A percentile compares a stretch with the other conserved stretches of the same genome.
Conservation (phyloP, 2,888 invertebrate species). For the Drosophila affinis region DNA sequence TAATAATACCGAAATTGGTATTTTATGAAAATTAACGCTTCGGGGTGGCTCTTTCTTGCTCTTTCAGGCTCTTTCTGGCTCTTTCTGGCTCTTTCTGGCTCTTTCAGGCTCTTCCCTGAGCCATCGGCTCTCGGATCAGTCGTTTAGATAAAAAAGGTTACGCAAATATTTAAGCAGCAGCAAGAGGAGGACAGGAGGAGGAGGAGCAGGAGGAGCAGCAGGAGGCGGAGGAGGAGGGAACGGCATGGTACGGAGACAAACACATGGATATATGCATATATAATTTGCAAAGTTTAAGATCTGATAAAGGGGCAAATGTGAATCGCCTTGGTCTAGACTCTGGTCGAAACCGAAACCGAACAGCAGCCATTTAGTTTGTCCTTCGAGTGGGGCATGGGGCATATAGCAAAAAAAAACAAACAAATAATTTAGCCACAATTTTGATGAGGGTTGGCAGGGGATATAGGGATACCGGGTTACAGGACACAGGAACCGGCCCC, state of each 20-base stretch:
- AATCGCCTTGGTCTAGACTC: conserved; percentile 62
- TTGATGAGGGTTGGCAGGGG: conserved; percentile 60
- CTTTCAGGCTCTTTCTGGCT: neutral
- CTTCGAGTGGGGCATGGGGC: conserved; percentile 8
- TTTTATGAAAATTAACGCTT: conserved; percentile 78
- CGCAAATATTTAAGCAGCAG: conserved; percentile 59
- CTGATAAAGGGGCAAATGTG: conserved; percentile 55
- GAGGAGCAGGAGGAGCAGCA: conserved; percentile 1
- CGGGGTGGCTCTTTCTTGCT: conserved; percentile 43
- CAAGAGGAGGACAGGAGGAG: no score
- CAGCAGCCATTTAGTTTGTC: conserved; percentile 37
- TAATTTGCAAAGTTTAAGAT: conserved; percentile 66
- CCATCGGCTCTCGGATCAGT: conserved; percentile 53
- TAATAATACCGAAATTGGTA: conserved; percentile 68
- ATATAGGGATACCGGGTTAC: conserved; percentile 2
- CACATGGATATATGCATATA: conserved; percentile 8
- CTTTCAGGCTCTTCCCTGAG: neutral
- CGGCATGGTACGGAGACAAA: conserved; percentile 5
- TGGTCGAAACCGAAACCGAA: conserved; percentile 11
- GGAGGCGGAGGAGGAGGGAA: neutral
- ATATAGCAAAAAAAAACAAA: conserved; percentile 40
- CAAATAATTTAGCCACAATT: conserved; percentile 42
- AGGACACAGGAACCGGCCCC: conserved; percentile 29
- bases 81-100: conserved; percentile 4
- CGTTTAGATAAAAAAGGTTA: conserved; percentile 77